phyloP scores from a whole-genome alignment of 2,888 invertebrate species.

The Lithosia quadra region DNA sequence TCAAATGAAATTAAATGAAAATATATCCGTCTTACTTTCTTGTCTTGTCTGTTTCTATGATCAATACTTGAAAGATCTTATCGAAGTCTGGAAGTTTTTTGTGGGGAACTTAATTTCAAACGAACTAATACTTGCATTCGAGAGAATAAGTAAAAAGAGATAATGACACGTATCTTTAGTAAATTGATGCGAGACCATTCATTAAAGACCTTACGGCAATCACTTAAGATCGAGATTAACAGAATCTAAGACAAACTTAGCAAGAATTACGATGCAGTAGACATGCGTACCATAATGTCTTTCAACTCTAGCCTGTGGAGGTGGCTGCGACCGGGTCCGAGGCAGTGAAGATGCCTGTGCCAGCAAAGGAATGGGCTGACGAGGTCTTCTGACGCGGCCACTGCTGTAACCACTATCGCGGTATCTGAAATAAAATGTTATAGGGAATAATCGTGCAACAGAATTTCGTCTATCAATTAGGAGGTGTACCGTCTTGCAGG shows the following conservation, averaged over 20 bases:
- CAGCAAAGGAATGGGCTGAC: conserved; percentile 43
- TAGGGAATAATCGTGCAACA: background rate
- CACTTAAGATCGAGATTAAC: too few species aligned
- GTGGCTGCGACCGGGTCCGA: conserved; percentile 71
- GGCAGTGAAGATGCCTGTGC: conserved; percentile 50
- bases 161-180: too few species aligned
- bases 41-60: background rate
- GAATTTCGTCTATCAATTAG: background rate
- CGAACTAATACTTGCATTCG: too few species aligned
- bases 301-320: conserved; percentile 43
- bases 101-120: too few species aligned
- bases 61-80: background rate
- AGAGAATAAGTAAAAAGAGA: too few species aligned
- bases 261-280: too few species aligned
- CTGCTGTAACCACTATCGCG: conserved; percentile 82
- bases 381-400: conserved; percentile 61
- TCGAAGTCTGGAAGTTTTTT: too few species aligned
- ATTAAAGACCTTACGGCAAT: too few species aligned
- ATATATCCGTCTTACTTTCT: background rate
- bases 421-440: conserved; percentile 62
- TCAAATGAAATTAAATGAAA: too few species aligned
- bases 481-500: too few species aligned
- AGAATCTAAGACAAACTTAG: too few species aligned
- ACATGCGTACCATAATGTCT: conserved; percentile 48
- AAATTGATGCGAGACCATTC: too few species aligned